Evolutionary conservation across 2,888 invertebrate genomes (phyloP).

Genomic region (Therioaphis trifolii): DNA sequence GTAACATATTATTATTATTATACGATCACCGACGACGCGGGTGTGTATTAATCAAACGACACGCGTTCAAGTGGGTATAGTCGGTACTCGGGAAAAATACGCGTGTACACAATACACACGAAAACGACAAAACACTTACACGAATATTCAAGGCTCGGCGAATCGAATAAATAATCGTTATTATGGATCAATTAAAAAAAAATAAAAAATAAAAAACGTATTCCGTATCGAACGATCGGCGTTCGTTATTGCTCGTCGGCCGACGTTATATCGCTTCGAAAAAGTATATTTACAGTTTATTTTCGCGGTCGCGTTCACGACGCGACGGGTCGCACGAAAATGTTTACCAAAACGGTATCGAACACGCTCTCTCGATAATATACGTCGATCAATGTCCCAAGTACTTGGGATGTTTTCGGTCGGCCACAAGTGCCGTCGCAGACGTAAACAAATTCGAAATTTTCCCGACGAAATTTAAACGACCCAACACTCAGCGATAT

Average conservation of each 20-base stretch:
- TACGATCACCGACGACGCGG: too few relatives aligned
- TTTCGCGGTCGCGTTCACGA: not conserved
- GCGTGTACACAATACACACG: too few relatives aligned
- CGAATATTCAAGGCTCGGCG: conserved; percentile 23
- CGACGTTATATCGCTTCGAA: conserved; percentile 9
- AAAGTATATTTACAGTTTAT: not conserved
- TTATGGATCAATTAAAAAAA: conserved; percentile 14
- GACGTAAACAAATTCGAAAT: conserved; percentile 4
- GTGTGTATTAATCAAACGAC: not conserved
- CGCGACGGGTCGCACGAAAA: not conserved
- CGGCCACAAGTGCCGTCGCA: conserved; percentile 2
- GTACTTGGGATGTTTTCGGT: not conserved
- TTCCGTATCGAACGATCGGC: not conserved
- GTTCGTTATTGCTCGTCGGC: not conserved
- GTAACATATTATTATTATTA: too few relatives aligned
- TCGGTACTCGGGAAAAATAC: too few relatives aligned
- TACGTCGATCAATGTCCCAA: not conserved
- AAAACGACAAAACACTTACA: conserved; percentile 36
- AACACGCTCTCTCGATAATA: too few relatives aligned
- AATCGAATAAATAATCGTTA: conserved; percentile 20
- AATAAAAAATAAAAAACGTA: too few relatives aligned
- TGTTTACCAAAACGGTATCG: conserved; percentile 20
- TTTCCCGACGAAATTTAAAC: not conserved
- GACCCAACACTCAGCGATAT: not conserved
- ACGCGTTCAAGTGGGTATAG: not conserved